phyloP scores from a whole-genome alignment of 1,140 invertebrate species.

The Littorina saxatilis region DNA sequence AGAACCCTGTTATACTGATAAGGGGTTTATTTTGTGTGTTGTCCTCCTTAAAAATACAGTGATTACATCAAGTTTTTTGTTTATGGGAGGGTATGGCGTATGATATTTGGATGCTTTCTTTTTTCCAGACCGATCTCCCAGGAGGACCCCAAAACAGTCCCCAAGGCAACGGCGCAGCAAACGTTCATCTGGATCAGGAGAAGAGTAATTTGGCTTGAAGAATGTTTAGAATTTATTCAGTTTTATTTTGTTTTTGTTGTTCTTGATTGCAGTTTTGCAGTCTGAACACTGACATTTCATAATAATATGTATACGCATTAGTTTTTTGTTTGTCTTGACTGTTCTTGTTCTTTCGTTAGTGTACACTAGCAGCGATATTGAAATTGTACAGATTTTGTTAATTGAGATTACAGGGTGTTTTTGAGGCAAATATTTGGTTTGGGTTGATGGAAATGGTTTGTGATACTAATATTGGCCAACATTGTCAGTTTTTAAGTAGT shows the following conservation, averaged over 20 bases:
- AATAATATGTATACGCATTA: too few species aligned
- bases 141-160: conserved; percentile 70
- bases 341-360: background rate
- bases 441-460: too few species aligned
- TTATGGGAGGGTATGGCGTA: too few species aligned
- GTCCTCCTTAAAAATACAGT: too few species aligned
- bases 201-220: conserved; percentile 58
- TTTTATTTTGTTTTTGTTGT: background rate
- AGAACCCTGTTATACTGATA: too few species aligned
- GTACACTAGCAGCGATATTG: background rate
- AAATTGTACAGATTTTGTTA: background rate
- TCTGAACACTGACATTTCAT: too few species aligned
- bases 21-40: too few species aligned
- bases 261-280: background rate
- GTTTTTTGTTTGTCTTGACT: background rate
- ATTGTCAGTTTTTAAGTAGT: too few species aligned
- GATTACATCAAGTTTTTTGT: too few species aligned
- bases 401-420: too few species aligned
- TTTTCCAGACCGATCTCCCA: conserved; percentile 67
- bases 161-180: conserved; percentile 71
- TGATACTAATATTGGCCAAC: too few species aligned
- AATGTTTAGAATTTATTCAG: background rate
- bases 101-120: background rate
- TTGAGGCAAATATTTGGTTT: too few species aligned
- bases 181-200: conserved; percentile 65